A percentile compares a stretch with the other conserved stretches of the same genome.
These are phyloP conservation scores for Pocillopora meandrina DNA, from an alignment of 92 coral and sea anemone genomes.

Conservation along the genomic window DNA sequence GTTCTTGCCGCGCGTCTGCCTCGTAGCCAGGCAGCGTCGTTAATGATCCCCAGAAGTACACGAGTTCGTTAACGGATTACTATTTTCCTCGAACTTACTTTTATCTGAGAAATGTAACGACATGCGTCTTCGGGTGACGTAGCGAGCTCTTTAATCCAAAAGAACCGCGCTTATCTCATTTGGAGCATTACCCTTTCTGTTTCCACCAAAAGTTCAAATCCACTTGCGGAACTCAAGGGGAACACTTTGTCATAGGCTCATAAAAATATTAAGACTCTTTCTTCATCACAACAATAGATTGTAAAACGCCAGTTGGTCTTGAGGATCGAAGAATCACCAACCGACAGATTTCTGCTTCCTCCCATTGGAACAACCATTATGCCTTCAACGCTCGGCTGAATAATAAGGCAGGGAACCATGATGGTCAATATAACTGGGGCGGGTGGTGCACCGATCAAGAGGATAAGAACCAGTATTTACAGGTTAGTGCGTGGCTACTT, in stretches of 20 bases:
- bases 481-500: constrained; percentile 48
- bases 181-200: too few species aligned
- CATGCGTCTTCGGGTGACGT: too few species aligned
- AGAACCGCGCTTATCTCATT: too few species aligned
- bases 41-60: too few species aligned
- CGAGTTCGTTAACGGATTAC: too few species aligned
- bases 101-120: too few species aligned
- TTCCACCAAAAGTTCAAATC: too few species aligned
- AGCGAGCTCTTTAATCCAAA: too few species aligned
- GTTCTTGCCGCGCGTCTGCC: too few species aligned
- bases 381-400: constrained; percentile 77
- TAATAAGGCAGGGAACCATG: constrained; percentile 35
- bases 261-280: not conserved
- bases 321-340: constrained; percentile 73
- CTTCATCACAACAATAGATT: constrained; percentile 49
- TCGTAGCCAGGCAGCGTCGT: too few species aligned
- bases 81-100: too few species aligned
- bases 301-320: constrained; percentile 82
- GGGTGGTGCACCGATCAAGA: constrained; percentile 83
- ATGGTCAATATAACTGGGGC: constrained; percentile 59
- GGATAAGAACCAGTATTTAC: constrained; percentile 71
- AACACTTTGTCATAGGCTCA: not conserved
- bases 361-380: constrained; percentile 62
- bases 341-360: constrained; percentile 78
- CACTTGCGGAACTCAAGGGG: too few species aligned